Percentiles rank a stretch among this genome's conserved stretches.
Evolutionary conservation across 2,113 vertebrate genomes (phyloP).

Genomic region (Mobula birostris): DNA sequence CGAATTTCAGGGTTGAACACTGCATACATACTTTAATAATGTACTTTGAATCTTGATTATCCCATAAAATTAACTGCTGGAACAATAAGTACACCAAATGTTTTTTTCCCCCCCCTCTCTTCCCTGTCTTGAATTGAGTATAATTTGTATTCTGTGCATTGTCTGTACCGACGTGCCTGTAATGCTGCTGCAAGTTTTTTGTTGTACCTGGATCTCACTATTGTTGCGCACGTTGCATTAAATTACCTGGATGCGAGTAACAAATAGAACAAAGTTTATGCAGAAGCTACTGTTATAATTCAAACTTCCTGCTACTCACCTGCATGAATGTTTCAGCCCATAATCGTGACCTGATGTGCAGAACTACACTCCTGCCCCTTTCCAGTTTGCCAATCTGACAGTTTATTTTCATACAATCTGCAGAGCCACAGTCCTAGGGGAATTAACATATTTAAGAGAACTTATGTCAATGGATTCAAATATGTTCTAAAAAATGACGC

Average conservation of each 20-base stretch:
- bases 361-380: conserved; percentile 76
- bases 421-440: conserved; percentile 69
- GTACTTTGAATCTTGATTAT: background rate
- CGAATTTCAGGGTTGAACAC: too few species aligned
- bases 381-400: conserved; percentile 89
- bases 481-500: background rate
- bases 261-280: background rate
- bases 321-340: conserved; percentile 80
- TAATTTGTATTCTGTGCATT: too few species aligned
- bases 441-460: conserved; percentile 38
- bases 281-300: background rate
- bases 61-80: background rate
- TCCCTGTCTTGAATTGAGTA: too few species aligned
- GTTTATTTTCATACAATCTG: conserved; percentile 71
- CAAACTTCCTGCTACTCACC: conserved; percentile 54
- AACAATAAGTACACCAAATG: background rate
- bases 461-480: too few species aligned
- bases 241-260: background rate
- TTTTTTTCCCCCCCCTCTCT: background rate
- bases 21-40: too few species aligned
- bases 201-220: too few species aligned
- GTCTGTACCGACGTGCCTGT: too few species aligned
- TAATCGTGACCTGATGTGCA: conserved; percentile 80
- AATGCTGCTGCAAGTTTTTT: too few species aligned
- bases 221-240: too few species aligned